These are phyloP conservation scores for Apis mellifera DNA, from an alignment of 1,140 invertebrate species.

Conservation along the genomic window Amel_HAv3.1 CM009940.2:8295501-8296000, in stretches of 20 bases:
- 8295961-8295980: no score
- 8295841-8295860: not conserved
- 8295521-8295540: not conserved
- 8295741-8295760: not conserved
- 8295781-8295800: not conserved
- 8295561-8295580: conserved; percentile 63
- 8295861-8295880: not conserved
- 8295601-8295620: conserved; percentile 69
- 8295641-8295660: conserved; percentile 74
- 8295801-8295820: no score
- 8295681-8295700: conserved; percentile 68
- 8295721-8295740: not conserved
- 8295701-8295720: not conserved
- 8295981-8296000: no score
- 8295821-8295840: not conserved
- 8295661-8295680: conserved; percentile 72
- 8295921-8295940: not conserved
- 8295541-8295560: not conserved
- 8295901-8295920: not conserved
- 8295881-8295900: not conserved
- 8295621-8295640: conserved; percentile 78
- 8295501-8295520: no score
- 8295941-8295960: no score
- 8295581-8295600: conserved; percentile 69
- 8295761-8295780: not conserved